Base-by-base conservation (phyloP, 1,140 invertebrate species). In the Zaprionus gabonicus region DNA sequence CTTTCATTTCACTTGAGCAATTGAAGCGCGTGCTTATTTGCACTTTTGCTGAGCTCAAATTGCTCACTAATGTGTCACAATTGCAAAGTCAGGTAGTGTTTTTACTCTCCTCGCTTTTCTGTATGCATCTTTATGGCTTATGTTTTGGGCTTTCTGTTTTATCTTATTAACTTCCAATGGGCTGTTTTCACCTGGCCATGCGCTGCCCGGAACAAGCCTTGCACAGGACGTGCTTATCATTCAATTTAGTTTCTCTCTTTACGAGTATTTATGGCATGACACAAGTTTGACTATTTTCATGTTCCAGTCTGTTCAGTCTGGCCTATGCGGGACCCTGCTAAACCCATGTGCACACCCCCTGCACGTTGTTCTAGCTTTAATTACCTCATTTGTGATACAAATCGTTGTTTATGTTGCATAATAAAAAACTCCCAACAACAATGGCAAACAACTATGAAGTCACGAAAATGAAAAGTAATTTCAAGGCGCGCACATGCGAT, bases 41-140 rank as follows among this genome's bases (percentile, higher is more conserved):
- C 87, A 91, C 87, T 91, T 91, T 91, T 91, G 87, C 87, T 84
- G 58, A 91, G 83, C 87, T 91, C 81, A 91, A 91, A 91, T 91
- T 91, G 87, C 91, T 91, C 84, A 87, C 87, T 91, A 91, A 91
- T 91, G 88, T 91, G 88, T 91, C 87, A 91, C 87, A 91, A 91
- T 81, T 91, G 88, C 88, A 76, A 80, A 78, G 88, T 81, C 81
- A 88, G 84, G 74, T 83, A 60, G 58, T 25, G 25, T 49, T 65
- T 77, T 25, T 51, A 13, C 46, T 25, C 46, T 49, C 10, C 15
- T 49, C 17, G 10, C 46, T 12, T 10, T n/a, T 49, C 46, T 49
- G 17, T 23, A 12, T 23, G 25, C 20, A 13, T n/a, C n/a, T 51
- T 51, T 25, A 23, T 13, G 41, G 2, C n/a, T 46, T 20, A 17